A percentile compares a stretch with the other conserved stretches of the same genome.
Conservation (phyloP, 2,888 invertebrate genomes). For the Serrognathus titanus region DNA sequence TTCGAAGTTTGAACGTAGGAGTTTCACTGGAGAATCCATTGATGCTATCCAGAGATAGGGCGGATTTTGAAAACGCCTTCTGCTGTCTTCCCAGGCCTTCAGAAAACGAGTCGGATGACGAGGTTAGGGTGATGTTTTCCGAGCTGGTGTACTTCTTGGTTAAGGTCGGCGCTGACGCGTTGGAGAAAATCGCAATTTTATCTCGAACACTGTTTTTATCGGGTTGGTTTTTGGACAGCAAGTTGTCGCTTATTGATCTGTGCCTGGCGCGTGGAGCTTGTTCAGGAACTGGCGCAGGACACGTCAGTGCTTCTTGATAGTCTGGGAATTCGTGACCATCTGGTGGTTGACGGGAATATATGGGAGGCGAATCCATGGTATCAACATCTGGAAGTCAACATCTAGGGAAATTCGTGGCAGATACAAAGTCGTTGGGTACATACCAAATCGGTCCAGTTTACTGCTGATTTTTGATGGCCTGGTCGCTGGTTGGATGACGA, state of each 20-base stretch:
- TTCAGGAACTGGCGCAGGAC: conserved; percentile 32
- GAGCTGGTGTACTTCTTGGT: conserved; percentile 16
- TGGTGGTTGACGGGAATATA: conserved; percentile 72
- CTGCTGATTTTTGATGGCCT: too few species aligned
- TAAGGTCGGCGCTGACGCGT: conserved; percentile 44
- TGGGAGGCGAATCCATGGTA: conserved; percentile 54
- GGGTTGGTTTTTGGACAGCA: conserved; percentile 6
- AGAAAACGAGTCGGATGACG: neutral
- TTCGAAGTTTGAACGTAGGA: too few species aligned
- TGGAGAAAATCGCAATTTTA: conserved; percentile 84
- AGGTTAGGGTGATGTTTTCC: conserved; percentile 5
- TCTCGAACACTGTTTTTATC: conserved; percentile 64
- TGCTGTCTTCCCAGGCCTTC: neutral
- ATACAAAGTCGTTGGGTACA: too few species aligned
- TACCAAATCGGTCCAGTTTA: too few species aligned
- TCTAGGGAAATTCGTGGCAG: neutral
- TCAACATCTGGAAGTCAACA: conserved; percentile 32
- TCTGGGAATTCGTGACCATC: conserved; percentile 81
- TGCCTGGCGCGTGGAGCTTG: conserved; percentile 10
- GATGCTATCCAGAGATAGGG: conserved; percentile 14
- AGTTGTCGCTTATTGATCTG: conserved; percentile 12
- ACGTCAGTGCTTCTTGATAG: conserved; percentile 12
- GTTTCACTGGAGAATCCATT: too few species aligned
- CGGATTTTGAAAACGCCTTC: conserved; percentile 15
- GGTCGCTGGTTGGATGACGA: too few species aligned